Base-by-base conservation (phyloP, 2,113 vertebrate species). In the Actenoides lindsayi region DNA sequence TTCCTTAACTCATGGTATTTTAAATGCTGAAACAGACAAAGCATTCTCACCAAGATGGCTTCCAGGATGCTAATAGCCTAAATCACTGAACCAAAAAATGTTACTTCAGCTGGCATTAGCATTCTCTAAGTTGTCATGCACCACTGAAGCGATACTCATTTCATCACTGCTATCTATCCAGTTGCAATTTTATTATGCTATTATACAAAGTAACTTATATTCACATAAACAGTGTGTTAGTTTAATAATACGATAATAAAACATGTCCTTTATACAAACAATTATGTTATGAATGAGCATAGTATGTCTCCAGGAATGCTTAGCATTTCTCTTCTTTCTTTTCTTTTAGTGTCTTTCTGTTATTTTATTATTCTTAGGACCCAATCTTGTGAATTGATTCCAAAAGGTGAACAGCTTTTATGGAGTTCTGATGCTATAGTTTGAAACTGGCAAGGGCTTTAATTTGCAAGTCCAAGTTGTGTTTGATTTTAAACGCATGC, bases 221-320 rank as follows among this genome's bases (percentile, higher is more conserved):
- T 83, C 31, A 77, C 13, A 83, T 63, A 80, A 94, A 65, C 10
- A 63, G 6, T 59, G 28, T 80, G 25, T 54, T 90, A 70, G 13
- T 73, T 85, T 86, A 83, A 60, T 73, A 94, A 90, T 60, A 62
- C 24, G 31, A 41, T 77, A 94, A 90, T 90, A 91, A 96, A 95
- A 6, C 13, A 59, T 46, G 13, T 65, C 17, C 6, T 88, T 95
- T 88, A 51, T 77, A 51, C 6, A 78, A 89, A 64, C 2, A 88
- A 57, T 50, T 86, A 28, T 48, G 87, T 69, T 67, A 46, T 16
- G n/a, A 64, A 71, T 62, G 0, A 69, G n/a, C 13, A 21, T 42
- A 78, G 54, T n/a, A 41, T 11, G 37, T 50, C n/a, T 51, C n/a
- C 25, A 53, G 44, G 31, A 93, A 85, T 30, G 17, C 12, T 65